Conservation (phyloP, 1,140 invertebrate genomes). For the Battus philenor region DNA sequence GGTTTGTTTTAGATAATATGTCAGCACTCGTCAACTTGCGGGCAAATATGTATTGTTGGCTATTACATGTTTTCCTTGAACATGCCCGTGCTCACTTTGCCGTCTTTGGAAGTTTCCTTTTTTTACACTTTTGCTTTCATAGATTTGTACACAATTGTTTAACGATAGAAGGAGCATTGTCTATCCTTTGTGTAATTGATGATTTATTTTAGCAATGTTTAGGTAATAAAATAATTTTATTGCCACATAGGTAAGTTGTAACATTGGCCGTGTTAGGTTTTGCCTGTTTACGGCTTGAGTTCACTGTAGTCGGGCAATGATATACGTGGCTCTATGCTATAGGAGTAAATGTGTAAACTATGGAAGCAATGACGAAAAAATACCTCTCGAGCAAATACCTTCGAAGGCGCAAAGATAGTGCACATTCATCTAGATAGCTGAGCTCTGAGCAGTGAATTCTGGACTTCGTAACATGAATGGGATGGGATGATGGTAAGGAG, state of each 20-base stretch:
- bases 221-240: constrained; percentile 1
- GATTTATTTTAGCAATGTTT: not conserved
- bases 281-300: not conserved
- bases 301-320: not conserved
- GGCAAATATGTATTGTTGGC: constrained; percentile 17
- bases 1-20: constrained; percentile 8
- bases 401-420: not conserved
- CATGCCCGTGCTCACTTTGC: constrained; percentile 4
- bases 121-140: constrained; percentile 24
- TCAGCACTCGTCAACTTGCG: constrained; percentile 15
- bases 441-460: too few species aligned
- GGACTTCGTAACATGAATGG: too few species aligned
- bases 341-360: not conserved
- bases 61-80: constrained; percentile 20
- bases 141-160: constrained; percentile 1
- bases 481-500: too few species aligned
- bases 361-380: not conserved
- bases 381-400: not conserved
- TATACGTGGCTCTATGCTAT: not conserved
- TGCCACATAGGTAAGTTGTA: not conserved
- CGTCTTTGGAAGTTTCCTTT: constrained; percentile 14
- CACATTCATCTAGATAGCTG: too few species aligned
- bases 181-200: constrained; percentile 5
- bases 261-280: too few species aligned
- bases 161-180: not conserved